Base-by-base conservation (phyloP, 2,113 vertebrate species). In the Pithys albifrons region DNA sequence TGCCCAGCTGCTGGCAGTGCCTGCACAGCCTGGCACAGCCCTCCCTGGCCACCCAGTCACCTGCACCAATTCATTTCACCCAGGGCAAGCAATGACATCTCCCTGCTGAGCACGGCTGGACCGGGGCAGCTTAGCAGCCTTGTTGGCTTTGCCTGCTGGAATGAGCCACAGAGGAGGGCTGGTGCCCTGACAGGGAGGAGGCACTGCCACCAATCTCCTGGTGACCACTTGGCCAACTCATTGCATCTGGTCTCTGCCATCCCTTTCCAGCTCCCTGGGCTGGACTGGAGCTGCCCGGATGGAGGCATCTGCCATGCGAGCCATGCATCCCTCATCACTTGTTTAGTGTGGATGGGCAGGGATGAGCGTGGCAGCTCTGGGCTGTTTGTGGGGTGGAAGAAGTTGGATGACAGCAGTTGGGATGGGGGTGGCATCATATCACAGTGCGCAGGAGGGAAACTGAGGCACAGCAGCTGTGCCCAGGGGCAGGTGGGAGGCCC, bases 1-100 rank as follows among this genome's bases (percentile, higher is more conserved):
- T 83, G 59, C 75, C 73, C 64, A 59, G 94, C 57, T 80, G 76
- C 91, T 95, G 96, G 86, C 94, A 94, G 84, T 83, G 78, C 78
- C 79, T 6, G 19, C 75, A n/a, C 74, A 51, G 94, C 64, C 91
- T 95, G 92, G 94, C 94, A 95, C 94, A 65, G 86, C 69, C 55
- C 46, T 74, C 59, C 43, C 57, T 41, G 75, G 79, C 61, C 4
- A 7, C 82, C 64, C 9, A 7, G 86, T 19, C 3, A 1, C 85
- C 87, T 3, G 0, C 0, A 23, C 55, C 89, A 91, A n/a, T 79
- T 95, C 23, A 0, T 46, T 90, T 88, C 82, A 91, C 52, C 28
- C 75, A 25, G 49, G 51, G 64, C 0, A 1, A 81, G 69, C 86
- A 49, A 28, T 25, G 91, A 58, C 79, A 85, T 82, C 57, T 85